Evolutionary conservation across 2,797 vertebrate genomes (phyloP).

Genomic region (Tadarida brasiliensis): DNA sequence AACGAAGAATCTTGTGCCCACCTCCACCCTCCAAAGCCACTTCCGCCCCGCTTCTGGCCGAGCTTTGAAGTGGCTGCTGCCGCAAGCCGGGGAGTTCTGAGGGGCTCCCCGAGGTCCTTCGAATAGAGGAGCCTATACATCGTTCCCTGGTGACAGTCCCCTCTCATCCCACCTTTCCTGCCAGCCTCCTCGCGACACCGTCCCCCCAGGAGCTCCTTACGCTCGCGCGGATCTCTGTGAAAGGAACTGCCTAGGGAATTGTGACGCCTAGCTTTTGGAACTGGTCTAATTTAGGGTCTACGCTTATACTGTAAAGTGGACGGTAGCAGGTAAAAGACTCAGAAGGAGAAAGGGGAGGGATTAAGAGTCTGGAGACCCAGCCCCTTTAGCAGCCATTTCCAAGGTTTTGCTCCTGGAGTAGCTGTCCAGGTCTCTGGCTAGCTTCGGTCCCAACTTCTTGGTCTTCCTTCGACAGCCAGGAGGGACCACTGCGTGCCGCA

Average conservation of each 20-base stretch:
- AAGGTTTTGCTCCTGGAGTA: background rate
- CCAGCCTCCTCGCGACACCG: background rate
- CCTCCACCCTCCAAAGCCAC: background rate
- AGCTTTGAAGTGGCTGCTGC: background rate
- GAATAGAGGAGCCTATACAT: background rate
- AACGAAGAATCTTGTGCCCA: background rate
- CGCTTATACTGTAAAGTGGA: constrained; percentile 70
- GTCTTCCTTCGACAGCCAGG: fast-evolving
- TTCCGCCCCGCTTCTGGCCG: background rate
- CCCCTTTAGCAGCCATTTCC: constrained; percentile 62
- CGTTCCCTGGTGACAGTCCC: background rate
- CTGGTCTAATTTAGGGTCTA: background rate
- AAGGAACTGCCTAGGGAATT: background rate
- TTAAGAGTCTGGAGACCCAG: constrained; percentile 15
- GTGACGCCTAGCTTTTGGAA: background rate
- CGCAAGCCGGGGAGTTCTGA: fast-evolving
- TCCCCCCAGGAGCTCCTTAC: background rate
- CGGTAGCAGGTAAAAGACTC: constrained; percentile 71
- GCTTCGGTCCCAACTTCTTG: background rate
- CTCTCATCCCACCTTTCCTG: background rate
- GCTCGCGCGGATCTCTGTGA: background rate
- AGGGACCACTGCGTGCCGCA: background rate
- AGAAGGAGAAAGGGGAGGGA: constrained; percentile 43
- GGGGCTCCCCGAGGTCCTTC: constrained; percentile 65
- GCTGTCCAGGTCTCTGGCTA: fast-evolving